Conservation (phyloP, 92 coral and sea anemone species). For the Diadumene lineata region DNA sequence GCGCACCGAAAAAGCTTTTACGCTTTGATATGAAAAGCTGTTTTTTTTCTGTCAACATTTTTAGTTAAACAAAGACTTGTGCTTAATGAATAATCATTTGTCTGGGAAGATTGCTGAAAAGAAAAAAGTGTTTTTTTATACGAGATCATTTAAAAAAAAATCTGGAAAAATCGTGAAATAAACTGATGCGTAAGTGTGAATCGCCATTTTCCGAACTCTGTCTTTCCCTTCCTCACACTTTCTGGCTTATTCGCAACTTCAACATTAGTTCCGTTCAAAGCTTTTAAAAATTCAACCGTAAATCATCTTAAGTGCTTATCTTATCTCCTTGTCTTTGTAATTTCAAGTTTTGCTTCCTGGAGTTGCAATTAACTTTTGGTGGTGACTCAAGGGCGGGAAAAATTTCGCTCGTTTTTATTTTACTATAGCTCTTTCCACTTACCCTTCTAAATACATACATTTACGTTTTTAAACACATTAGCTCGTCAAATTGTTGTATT, state of each 20-base stretch:
- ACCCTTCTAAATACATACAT: neutral
- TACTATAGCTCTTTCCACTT: too few species aligned
- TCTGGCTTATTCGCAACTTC: neutral
- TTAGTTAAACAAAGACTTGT: neutral
- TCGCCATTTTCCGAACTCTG: too few species aligned
- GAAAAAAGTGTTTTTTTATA: too few species aligned
- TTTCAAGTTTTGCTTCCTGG: neutral
- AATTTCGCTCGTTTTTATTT: neutral
- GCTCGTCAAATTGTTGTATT: neutral
- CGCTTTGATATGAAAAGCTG: neutral
- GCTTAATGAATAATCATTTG: neutral
- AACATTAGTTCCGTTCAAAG: constrained; percentile 5
- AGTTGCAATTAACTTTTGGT: neutral
- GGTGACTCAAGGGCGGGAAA: neutral
- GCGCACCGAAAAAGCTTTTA: constrained; percentile 7
- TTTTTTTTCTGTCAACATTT: constrained; percentile 2
- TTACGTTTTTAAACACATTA: neutral
- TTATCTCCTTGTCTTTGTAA: neutral
- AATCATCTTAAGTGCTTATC: constrained; percentile 14
- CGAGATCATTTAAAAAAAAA: too few species aligned
- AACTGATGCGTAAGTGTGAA: too few species aligned
- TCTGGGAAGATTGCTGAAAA: too few species aligned
- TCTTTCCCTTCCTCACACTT: neutral
- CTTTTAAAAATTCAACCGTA: constrained; percentile 7
- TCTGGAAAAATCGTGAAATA: too few species aligned